Evolutionary conservation across 2,797 vertebrate species (phyloP), one percentile per base, ranked within the genome.

Genomic region (Choloepus didactylus): DNA sequence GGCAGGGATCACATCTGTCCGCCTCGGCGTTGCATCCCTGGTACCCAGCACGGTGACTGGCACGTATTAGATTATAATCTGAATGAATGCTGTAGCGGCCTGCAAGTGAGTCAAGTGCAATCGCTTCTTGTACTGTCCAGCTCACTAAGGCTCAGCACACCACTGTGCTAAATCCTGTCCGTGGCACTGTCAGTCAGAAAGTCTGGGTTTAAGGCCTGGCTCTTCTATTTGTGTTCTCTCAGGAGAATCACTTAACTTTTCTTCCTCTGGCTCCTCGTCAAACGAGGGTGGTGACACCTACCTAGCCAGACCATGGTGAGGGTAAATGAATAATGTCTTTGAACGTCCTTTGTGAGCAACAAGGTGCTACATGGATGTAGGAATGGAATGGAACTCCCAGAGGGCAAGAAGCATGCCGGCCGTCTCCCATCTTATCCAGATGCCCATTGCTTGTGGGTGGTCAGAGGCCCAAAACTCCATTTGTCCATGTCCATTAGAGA

Each of bases 261-360:
- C 31, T 76, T 14, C 4, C 5, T 27, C 21, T 69, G 49, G 59
- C 75, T 83, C n/a, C 27, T 49, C 35, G 9, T 29, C 54, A 56
- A 59, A 46, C 4, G 11, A 87, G 64, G 56, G 15, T 6, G 9
- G 66, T 11, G 38, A 73, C 15, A 27, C 16, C 44, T 15, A 27
- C 0, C 0, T 23, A 44, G 27, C 27, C 60, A 4, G 69, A 10
- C 35, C 4, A 0, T 4, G 6, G 49, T 38, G 5, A 92, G 25
- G 31, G 69, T 18, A 73, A 87, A 69, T 54, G 29, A 77, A 51
- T 5, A 12, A 5, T 56, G 7, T 9, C 1, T 49, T 16, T 80
- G 14, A 31, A 73, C 29, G 66, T 16, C 51, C 35, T 72, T 46
- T 35, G 29, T 69, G 70, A 87, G 21, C 67, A 12, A 2, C 9